Conservation (phyloP, 37 sponge, comb jelly and placozoan genomes). For the Ianthella basta region DNA sequence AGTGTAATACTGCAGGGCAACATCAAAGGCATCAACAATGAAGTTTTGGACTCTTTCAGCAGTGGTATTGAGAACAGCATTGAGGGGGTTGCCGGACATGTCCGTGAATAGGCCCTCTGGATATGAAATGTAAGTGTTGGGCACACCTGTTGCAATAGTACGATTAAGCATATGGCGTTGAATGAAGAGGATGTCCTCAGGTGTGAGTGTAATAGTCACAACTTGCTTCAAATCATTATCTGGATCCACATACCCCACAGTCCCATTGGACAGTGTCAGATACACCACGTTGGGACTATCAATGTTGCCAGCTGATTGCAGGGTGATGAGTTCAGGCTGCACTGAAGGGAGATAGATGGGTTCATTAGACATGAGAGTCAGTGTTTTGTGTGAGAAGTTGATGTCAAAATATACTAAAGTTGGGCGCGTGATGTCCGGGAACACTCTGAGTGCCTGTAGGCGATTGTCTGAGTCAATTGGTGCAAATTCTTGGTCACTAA, state of each 20-base stretch:
- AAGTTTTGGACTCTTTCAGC: slow-evolving; percentile 39
- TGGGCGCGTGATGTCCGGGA: slow-evolving; percentile 78
- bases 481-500: slow-evolving; percentile 49
- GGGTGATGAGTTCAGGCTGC: slow-evolving; percentile 59
- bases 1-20: slow-evolving; percentile 53
- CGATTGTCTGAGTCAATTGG: slow-evolving; percentile 32
- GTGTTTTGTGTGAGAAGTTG: slow-evolving; percentile 51
- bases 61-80: slow-evolving; percentile 27
- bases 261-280: slow-evolving; percentile 69
- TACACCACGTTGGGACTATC: slow-evolving; percentile 9
- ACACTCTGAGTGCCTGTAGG: slow-evolving; percentile 42
- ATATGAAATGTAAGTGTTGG: slow-evolving; percentile 61
- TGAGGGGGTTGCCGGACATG: slow-evolving; percentile 73
- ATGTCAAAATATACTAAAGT: slow-evolving; percentile 51
- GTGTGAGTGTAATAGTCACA: slow-evolving; percentile 65
- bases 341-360: slow-evolving; percentile 84
- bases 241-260: slow-evolving; percentile 51
- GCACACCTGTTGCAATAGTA: not conserved
- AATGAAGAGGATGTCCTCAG: slow-evolving; percentile 67
- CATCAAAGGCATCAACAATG: slow-evolving; percentile 38
- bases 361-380: slow-evolving; percentile 79
- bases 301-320: slow-evolving; percentile 55
- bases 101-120: slow-evolving; percentile 65
- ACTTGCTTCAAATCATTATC: slow-evolving; percentile 45
- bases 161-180: slow-evolving; percentile 49